Percentiles rank a stretch among this genome's conserved stretches.
phyloP scores from a whole-genome alignment of 2,113 vertebrate species.

The Prunella himalayana region DNA sequence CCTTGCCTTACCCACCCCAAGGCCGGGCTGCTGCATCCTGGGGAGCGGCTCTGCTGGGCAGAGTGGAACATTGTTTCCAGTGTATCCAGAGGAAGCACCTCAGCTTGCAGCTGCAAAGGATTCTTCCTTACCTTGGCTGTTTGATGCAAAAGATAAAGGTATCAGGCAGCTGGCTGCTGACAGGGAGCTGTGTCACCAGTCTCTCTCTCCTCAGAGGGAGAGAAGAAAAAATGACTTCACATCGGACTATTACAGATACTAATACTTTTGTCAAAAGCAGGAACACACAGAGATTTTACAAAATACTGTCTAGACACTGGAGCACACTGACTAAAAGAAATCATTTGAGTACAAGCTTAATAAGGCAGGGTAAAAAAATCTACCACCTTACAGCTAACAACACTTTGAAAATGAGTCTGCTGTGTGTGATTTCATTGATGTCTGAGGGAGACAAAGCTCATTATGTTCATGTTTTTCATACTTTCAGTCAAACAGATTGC shows the following conservation, averaged over 20 bases:
- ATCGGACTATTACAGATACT: background rate
- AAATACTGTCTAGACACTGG: constrained; percentile 12
- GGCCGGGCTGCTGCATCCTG: fast-evolving
- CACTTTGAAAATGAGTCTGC: constrained; percentile 41
- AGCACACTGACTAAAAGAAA: constrained; percentile 20
- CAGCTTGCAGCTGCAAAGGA: background rate
- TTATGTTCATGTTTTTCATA: constrained; percentile 32
- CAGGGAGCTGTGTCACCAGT: background rate
- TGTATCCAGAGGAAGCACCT: background rate
- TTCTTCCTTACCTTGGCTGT: background rate
- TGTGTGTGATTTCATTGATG: constrained; percentile 17
- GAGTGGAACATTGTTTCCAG: background rate
- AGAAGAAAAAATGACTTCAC: constrained; percentile 1
- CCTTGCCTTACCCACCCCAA: background rate
- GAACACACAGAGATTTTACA: constrained; percentile 25
- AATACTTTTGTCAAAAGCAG: constrained; percentile 29
- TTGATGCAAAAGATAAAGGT: background rate
- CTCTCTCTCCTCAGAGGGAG: background rate
- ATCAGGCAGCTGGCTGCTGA: background rate
- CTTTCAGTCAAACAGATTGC: constrained; percentile 21
- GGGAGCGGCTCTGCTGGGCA: background rate
- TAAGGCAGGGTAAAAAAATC: constrained; percentile 43
- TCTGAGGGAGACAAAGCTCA: constrained; percentile 20
- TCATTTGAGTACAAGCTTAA: background rate
- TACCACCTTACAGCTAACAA: constrained; percentile 18